phyloP scores from a whole-genome alignment of 2,113 vertebrate species.

The Mugil cephalus region DNA sequence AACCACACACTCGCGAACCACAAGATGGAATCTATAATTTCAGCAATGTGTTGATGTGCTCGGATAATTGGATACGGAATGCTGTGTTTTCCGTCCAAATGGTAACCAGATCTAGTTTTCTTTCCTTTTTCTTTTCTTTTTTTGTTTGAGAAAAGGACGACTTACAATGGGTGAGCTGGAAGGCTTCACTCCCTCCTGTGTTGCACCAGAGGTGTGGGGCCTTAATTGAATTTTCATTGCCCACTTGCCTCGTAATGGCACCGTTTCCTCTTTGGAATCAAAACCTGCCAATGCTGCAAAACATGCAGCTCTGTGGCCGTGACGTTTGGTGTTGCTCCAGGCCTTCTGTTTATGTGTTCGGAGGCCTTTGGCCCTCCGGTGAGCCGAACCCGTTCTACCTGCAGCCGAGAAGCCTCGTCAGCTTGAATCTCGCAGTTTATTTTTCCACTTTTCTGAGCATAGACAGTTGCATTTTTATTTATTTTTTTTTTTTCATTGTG shows the following conservation, averaged over 20 bases:
- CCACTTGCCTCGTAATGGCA: conserved; percentile 62
- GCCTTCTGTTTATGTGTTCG: conserved; percentile 51
- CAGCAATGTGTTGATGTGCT: conserved; percentile 45
- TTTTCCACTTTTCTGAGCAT: conserved; percentile 52
- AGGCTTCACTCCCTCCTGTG: conserved; percentile 32
- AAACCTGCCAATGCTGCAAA: conserved; percentile 55
- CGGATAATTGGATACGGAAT: conserved; percentile 51
- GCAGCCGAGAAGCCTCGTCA: conserved; percentile 35
- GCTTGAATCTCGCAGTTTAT: conserved; percentile 38
- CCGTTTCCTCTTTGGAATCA: conserved; percentile 63
- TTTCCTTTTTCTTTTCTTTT: too few species aligned
- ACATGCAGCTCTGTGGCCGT: conserved; percentile 33
- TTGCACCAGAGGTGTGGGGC: conserved; percentile 52
- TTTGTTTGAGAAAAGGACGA: conserved; percentile 1
- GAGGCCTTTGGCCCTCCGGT: conserved; percentile 22
- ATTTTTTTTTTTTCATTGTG: conserved; percentile 26
- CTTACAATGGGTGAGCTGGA: conserved; percentile 16
- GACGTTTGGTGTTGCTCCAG: conserved; percentile 59
- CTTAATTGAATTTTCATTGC: conserved; percentile 68
- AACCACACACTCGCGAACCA: conserved; percentile 22
- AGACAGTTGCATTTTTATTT: conserved; percentile 25
- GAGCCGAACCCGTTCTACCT: conserved; percentile 53
- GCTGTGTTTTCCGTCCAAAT: conserved; percentile 36
- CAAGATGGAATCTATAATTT: conserved; percentile 50
- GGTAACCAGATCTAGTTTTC: conserved; percentile 30